A percentile compares a stretch with the other conserved stretches of the same genome.
phyloP scores from a whole-genome alignment of 1,140 invertebrate species.

The Heliconius nattereri region DNA sequence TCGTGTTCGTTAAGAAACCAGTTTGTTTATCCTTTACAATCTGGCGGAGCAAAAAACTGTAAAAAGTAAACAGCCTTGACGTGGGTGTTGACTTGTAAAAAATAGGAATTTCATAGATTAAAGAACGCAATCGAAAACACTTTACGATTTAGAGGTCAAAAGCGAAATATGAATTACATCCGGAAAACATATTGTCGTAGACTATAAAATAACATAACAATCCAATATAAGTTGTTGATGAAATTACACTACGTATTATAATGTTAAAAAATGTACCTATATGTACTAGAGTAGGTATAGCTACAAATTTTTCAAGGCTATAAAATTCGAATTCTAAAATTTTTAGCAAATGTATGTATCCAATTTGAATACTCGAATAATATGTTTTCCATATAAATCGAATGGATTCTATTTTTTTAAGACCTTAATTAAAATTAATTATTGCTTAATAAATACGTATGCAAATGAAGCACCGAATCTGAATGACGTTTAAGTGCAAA shows the following conservation, averaged over 20 bases:
- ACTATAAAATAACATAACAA: neutral
- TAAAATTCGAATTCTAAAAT: neutral
- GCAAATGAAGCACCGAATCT: neutral
- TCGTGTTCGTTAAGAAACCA: conserved; percentile 27
- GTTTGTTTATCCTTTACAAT: conserved; percentile 40
- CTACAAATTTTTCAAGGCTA: neutral
- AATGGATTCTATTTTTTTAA: neutral
- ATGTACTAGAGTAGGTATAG: neutral
- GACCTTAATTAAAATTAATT: neutral
- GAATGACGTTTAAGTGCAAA: neutral
- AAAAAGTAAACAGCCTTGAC: conserved; percentile 47
- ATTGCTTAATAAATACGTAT: neutral
- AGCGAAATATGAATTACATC: neutral
- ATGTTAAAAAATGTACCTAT: neutral
- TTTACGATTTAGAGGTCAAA: conserved; percentile 25
- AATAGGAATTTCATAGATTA: conserved; percentile 38
- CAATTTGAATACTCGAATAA: neutral
- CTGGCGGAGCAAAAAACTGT: conserved; percentile 39
- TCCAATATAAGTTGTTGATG: too few species aligned
- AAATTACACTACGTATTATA: neutral
- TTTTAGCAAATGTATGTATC: neutral
- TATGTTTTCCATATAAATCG: too few species aligned
- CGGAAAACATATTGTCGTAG: neutral
- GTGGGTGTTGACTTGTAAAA: conserved; percentile 42
- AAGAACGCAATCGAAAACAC: conserved; percentile 29